Conservation (phyloP, 2,888 invertebrate genomes). For the Meiosimyza platycephala region DNA sequence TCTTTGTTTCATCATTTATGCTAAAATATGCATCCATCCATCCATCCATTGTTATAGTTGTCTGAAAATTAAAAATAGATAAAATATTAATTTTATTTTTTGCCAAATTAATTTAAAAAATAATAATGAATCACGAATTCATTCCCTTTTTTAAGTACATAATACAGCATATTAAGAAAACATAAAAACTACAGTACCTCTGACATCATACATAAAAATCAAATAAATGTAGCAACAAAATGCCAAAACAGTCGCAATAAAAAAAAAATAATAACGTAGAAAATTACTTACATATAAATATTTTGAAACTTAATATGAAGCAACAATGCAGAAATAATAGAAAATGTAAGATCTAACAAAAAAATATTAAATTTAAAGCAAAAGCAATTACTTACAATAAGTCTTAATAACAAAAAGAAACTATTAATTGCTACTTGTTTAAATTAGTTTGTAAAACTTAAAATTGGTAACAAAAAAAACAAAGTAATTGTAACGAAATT, state of each 20-base stretch:
- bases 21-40: too few relatives aligned
- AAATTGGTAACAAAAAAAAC: not conserved
- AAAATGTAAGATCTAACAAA: not conserved
- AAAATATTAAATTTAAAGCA: not conserved
- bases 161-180: not conserved
- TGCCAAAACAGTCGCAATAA: constrained; percentile 14
- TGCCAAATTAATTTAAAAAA: too few relatives aligned
- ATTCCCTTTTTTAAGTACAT: not conserved
- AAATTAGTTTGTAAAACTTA: not conserved
- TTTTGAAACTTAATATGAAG: too few relatives aligned
- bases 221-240: constrained; percentile 13
- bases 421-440: not conserved
- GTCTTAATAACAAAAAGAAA: constrained; percentile 2
- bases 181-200: constrained; percentile 35
- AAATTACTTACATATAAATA: not conserved
- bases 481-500: constrained; percentile 10
- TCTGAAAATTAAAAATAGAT: too few relatives aligned
- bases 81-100: too few relatives aligned
- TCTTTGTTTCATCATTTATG: too few relatives aligned
- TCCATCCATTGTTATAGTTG: too few relatives aligned
- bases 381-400: constrained; percentile 27
- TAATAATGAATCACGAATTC: not conserved
- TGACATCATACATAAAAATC: constrained; percentile 22
- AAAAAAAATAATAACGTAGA: not conserved
- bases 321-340: not conserved